Evolutionary conservation across 2,113 vertebrate genomes (phyloP), one percentile per base, ranked within the genome.

Genomic region (Boulengeromyrus knoepffleri): DNA sequence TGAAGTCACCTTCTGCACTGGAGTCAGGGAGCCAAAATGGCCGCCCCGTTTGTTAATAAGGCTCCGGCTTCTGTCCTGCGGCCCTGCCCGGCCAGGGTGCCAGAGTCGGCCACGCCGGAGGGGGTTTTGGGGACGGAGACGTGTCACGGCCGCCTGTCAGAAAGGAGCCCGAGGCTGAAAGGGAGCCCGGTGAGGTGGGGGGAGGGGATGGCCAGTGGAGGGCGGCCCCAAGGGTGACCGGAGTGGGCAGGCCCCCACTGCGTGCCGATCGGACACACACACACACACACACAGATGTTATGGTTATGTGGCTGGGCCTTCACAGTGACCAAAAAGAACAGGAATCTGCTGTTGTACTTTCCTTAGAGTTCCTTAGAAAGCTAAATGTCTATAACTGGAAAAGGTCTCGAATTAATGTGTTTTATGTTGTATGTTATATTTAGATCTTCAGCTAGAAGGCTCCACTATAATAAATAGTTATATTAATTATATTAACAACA

Each of bases 21-120:
- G 97, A 97, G 97, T 97, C 97, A 97, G 97, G 98, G 98, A 98
- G 97, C 98, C 97, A 97, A 98, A 99, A 98, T 98, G 97, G 98
- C 97, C 98, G 96, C 83, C 8, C 97, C 97, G 97, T 99, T 99
- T 97, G 98, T 99, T 99, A 99, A 98, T 97, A 98, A 98, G 97
- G 97, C 98, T 97, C 97, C 96, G 95, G 97, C 96, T 97, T 97
- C 97, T 97, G 97, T 97, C 97, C 97, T 97, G 58, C 86, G 88
- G 92, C 66, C 89, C 90, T 87, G 92, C 90, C 91, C 90, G 91
- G 39, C 98, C 95, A 95, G 90, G 90, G 97, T 97, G 97, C 94
- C 94, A n/a, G 93, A 91, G 93, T 93, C 94, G 94, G 94, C 97
- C 97, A 97, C 97, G 97, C 97, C 98, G 97, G 97, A 97, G 98